Base-by-base conservation (phyloP, 2,888 invertebrate genomes). In the Schizaphis graminum region DNA sequence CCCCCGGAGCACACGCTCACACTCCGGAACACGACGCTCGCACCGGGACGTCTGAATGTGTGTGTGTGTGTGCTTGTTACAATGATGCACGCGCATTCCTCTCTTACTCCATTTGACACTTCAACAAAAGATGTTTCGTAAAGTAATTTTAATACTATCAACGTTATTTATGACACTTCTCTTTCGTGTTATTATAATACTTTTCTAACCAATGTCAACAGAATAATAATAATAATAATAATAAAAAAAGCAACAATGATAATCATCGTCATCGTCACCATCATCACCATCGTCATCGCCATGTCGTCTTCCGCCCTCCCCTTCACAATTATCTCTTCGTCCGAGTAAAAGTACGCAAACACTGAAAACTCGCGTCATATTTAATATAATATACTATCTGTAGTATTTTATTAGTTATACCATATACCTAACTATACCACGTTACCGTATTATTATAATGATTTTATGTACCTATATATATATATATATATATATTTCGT, bases 101-200 rank as follows among this genome's bases (percentile, higher is more conserved):
- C 67, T 41, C 47, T 35, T 88, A 49, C 49, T 49, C 41, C 11
- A 67, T 88, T 88, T 88, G 92, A 92, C 92, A 92, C 92, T 77
- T 88, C 88, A 53, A 92, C 92, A 92, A 92, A 86, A 88, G 92
- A 88, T 61, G 67, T 92, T 53, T 77, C 53, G n/a, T 88, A 67
- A 92, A 92, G 88, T 92, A 92, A 92, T 92, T 92, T 92, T 88
- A 92, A 92, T 92, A 88, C 41, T 35, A 92, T 92, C 88, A 77
- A 87, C 92, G 67, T 92, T 92, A 88, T 92, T 92, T 88, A 92
- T 53, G 92, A 92, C 67, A 88, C 49, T 85, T 87, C 67, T 92
- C 35, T 7, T 67, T 21, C 49, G 49, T 57, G 91, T 86, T 56
- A 53, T 53, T 35, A 61, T 67, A 67, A 88, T 77, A 88, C 67